Evolutionary conservation across 2,797 vertebrate species (phyloP).

Genomic region (Atherinosoma microstoma): DNA sequence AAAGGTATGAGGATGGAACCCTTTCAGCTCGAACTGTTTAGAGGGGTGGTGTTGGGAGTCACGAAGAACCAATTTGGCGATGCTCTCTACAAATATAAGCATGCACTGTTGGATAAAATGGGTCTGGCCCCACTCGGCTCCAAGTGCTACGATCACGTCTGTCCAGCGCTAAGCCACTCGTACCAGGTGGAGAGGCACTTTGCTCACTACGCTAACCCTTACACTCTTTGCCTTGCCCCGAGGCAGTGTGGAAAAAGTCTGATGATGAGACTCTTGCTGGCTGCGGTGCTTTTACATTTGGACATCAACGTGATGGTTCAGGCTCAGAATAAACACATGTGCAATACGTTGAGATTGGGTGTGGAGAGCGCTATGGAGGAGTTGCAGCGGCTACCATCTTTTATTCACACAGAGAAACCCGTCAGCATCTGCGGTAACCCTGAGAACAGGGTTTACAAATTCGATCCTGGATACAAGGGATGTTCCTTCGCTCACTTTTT

Average conservation of each 20-base stretch:
- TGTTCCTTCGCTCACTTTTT: not conserved
- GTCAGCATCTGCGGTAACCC: not conserved
- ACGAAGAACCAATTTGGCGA: conserved; percentile 18
- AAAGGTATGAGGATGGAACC: conserved; percentile 32
- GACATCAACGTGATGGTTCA: conserved; percentile 44
- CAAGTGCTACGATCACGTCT: not conserved
- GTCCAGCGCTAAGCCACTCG: not conserved
- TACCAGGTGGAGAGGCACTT: not conserved
- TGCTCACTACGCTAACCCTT: conserved; percentile 11
- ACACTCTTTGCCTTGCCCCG: conserved; percentile 17
- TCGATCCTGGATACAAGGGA: not conserved
- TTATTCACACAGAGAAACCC: conserved; percentile 1
- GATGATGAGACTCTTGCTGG: conserved; percentile 25
- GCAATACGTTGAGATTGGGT: conserved; percentile 7
- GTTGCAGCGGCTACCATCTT: conserved; percentile 4
- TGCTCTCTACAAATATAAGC: conserved; percentile 23
- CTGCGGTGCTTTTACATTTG: conserved; percentile 17
- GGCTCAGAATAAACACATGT: conserved; percentile 44
- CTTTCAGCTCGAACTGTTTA: conserved; percentile 28
- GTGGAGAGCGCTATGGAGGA: conserved; percentile 22
- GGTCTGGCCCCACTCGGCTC: conserved; percentile 17
- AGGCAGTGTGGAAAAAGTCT: conserved; percentile 37
- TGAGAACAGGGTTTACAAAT: conserved; percentile 20
- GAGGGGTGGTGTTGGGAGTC: conserved; percentile 22
- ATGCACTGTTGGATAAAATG: conserved; percentile 5